Evolutionary conservation across 2,888 invertebrate genomes (phyloP), one percentile per base, ranked within the genome.

Genomic region (Apamea anceps): DNA sequence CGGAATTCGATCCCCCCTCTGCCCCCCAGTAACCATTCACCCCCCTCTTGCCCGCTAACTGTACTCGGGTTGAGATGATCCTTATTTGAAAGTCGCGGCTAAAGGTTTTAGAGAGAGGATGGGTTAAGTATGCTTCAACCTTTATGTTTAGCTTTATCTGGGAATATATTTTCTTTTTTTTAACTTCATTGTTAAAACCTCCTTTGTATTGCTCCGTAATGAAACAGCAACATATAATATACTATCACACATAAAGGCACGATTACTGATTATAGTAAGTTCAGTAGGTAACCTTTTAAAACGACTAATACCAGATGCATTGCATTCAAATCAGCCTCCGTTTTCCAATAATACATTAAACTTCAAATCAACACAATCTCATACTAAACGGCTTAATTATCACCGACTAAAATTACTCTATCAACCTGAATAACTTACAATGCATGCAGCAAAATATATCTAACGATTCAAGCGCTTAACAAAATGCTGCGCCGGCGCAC

Each of bases 1-100:
- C 90, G 91, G 94, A 94, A 94, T 96, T 95, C 92, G 91, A 91
- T 88, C 87, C 91, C 92, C 91, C 92, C 90, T 45, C 75, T 57
- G 90, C 89, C 87, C 79, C 87, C 45, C 82, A 75, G 82, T 84
- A 87, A 86, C 85, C 86, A 85, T 82, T 85, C 86, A 77, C 89
- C 89, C 89, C 88, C 82, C 80, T 79, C 84, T 77, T 77, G 82
- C 80, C 88, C 81, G 86, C 81, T 87, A 85, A 87, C 83, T 85
- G 88, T 89, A 83, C 82, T 81, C 78, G 72, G 85, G 86, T 79
- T 81, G 68, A 85, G 90, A 89, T 88, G 88, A 87, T 87, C 90
- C 88, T 85, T 87, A 85, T 87, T 87, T 85, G 83, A 89, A 88
- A 87, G 86, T 85, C 71, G 87, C 80, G 57, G 60, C 70, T 83